Evolutionary conservation across 2,797 vertebrate species (phyloP), one percentile per base, ranked within the genome.

Genomic region (Fundulus diaphanus): DNA sequence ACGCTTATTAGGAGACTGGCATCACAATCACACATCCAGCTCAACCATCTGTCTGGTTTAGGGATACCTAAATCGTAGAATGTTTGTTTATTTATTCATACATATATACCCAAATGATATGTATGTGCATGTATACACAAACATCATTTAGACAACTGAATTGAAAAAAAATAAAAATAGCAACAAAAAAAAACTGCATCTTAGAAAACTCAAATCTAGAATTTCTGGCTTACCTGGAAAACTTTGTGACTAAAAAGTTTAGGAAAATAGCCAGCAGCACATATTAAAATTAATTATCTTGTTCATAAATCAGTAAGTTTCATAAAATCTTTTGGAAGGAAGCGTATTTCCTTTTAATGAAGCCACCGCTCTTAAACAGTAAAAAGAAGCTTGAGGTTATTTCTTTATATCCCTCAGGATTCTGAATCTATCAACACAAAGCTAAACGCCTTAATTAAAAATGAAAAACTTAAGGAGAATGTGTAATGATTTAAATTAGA

Each of bases 21-120:
- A 35, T 76, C 73, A 87, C 70, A 68, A 72, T 73, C 49, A 6
- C 70, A 70, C 81, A 82, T 81, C 63, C 81, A 56, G 66, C 61
- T 40, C 1, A 48, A 72, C 71, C 56, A 70, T 69, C 31, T 72
- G 46, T 52, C 40, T 37, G 76, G 44, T 77, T 88, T 54, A 75
- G 68, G 48, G 72, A 73, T 27, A 65, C n/a, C 5, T 18, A 74
- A 42, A 40, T 76, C 31, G 29, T 18, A 27, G 56, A 69, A 68
- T 65, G 70, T 73, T 35, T 61, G 5, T 15, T 16, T 31, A 57
- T 57, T 16, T 6, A 31, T 57, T 29, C 29, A 31, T 57, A 57
- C 16, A 11, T 57, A 18, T 57, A 57, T 57, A 11, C 52, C 52
- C 52, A 13, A 56, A 56, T 8, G 3, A 42, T 42, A 42, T 27